phyloP scores from a whole-genome alignment of 2,797 vertebrate species.

The Chelmon rostratus region DNA sequence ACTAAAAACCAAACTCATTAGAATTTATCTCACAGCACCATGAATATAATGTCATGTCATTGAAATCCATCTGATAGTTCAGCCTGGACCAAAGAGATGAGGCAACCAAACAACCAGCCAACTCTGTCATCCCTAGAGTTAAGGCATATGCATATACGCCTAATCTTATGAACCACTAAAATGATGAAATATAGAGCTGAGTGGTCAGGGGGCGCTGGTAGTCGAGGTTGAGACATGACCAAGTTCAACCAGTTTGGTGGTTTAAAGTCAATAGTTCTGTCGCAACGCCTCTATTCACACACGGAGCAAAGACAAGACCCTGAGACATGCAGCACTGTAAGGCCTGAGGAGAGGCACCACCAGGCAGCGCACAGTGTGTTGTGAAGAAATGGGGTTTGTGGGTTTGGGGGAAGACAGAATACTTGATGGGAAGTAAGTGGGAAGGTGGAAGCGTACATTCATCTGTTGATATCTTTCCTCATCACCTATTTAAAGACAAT shows the following conservation, averaged over 20 bases:
- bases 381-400: constrained; percentile 19
- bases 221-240: not conserved
- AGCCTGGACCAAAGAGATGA: not conserved
- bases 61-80: not conserved
- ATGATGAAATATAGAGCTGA: not conserved
- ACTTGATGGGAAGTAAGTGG: constrained; percentile 46
- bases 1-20: not conserved
- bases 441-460: constrained; percentile 33
- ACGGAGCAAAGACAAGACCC: not conserved
- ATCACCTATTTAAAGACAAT: constrained; percentile 67
- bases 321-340: not conserved
- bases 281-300: not conserved
- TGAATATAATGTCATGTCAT: not conserved
- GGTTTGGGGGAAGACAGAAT: constrained; percentile 42
- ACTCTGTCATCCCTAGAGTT: not conserved
- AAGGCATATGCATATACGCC: not conserved
- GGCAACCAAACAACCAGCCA: not conserved
- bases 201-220: not conserved
- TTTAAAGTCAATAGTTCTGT: not conserved
- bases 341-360: not conserved
- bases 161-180: not conserved
- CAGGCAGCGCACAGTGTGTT: not conserved
- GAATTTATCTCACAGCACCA: not conserved
- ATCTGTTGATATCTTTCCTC: constrained; percentile 60
- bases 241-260: not conserved